phyloP scores from a whole-genome alignment of 2,113 vertebrate genomes.

The Pungitius pungitius region DNA sequence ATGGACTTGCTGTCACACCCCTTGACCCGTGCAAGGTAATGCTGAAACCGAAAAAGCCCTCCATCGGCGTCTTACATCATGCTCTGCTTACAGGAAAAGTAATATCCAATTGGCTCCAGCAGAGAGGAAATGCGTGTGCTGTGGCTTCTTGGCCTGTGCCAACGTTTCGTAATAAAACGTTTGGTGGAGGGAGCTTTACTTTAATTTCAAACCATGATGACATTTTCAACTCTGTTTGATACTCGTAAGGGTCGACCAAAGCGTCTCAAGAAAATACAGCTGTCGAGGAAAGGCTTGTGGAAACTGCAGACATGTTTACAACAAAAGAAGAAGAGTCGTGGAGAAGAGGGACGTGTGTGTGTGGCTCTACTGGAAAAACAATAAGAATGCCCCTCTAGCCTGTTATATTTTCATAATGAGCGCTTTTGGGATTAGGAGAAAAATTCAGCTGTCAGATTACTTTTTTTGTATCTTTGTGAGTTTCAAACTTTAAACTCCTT shows the following conservation, averaged over 20 bases:
- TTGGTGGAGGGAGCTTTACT: too few species aligned
- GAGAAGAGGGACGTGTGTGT: neutral
- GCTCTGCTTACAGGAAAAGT: neutral
- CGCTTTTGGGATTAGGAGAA: conserved; percentile 12
- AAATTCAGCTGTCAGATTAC: neutral
- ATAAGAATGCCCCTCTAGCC: conserved; percentile 1
- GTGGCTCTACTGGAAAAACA: conserved; percentile 6
- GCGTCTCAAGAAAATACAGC: neutral
- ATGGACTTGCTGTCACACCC: conserved; percentile 3
- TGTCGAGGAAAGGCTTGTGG: neutral
- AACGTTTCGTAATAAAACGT: neutral
- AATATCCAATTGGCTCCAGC: neutral
- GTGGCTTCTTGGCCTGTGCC: neutral
- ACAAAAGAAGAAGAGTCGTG: neutral
- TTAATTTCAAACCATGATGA: neutral
- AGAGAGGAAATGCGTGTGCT: neutral
- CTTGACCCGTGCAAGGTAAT: neutral
- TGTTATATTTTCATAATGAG: conserved; percentile 8
- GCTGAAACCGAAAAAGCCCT: conserved; percentile 17
- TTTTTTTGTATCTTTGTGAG: neutral
- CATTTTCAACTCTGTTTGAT: neutral
- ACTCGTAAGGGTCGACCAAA: neutral
- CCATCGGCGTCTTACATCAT: neutral
- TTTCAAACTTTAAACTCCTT: neutral
- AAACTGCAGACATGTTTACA: neutral